Conservation (phyloP, 2,888 invertebrate genomes). For the Chrysodeixis includens region DNA sequence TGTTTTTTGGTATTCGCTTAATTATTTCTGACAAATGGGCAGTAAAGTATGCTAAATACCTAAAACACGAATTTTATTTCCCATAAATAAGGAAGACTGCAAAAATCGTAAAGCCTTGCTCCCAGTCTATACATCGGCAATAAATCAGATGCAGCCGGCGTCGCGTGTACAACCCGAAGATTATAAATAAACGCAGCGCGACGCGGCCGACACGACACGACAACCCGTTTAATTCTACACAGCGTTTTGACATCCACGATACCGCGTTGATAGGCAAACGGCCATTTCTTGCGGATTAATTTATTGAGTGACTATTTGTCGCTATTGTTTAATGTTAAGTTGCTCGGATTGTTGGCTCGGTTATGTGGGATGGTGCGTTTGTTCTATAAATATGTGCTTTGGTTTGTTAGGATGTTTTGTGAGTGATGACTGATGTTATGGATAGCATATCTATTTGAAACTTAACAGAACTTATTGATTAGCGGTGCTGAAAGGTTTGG, state of each 20-base stretch:
- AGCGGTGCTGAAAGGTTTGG: too few relatives aligned
- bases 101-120: conserved; percentile 38
- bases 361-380: neutral
- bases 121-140: conserved; percentile 52
- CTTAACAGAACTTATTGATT: too few relatives aligned
- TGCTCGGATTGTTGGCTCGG: conserved; percentile 14
- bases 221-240: conserved; percentile 57
- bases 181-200: conserved; percentile 68
- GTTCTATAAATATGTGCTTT: conserved; percentile 26
- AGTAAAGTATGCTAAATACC: too few relatives aligned
- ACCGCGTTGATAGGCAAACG: conserved; percentile 46
- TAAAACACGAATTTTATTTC: too few relatives aligned
- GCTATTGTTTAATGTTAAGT: conserved; percentile 40
- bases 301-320: conserved; percentile 52
- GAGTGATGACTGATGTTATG: neutral
- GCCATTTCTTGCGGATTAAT: conserved; percentile 42
- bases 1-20: too few relatives aligned
- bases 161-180: conserved; percentile 59
- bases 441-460: too few relatives aligned
- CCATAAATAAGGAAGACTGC: neutral
- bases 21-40: too few relatives aligned
- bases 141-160: conserved; percentile 61
- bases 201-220: conserved; percentile 53
- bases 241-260: conserved; percentile 52
- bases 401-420: neutral